These are phyloP conservation scores for Sepioteuthis lessoniana DNA, from an alignment of 2,888 invertebrate genomes.

Conservation along the genomic window DNA sequence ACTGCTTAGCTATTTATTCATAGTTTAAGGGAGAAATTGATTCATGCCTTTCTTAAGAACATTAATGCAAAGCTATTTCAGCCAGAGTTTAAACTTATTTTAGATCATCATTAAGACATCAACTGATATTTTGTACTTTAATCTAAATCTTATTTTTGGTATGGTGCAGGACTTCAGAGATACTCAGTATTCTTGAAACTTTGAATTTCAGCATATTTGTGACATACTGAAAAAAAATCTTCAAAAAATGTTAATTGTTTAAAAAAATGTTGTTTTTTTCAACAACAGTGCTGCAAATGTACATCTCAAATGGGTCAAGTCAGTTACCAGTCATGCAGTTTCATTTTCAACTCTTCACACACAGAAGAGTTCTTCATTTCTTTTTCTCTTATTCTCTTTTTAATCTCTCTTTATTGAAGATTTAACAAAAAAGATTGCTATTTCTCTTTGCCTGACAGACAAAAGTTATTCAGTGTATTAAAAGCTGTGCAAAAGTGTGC, in stretches of 20 bases:
- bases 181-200: no score
- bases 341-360: background rate
- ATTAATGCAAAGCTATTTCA: no score
- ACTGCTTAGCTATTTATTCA: no score
- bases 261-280: background rate
- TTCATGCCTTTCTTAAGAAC: no score
- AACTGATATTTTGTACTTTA: no score
- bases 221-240: background rate
- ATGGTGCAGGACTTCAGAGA: no score
- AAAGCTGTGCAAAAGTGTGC: background rate
- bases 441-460: background rate
- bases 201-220: no score
- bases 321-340: background rate
- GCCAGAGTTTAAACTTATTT: no score
- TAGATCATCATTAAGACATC: no score
- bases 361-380: background rate
- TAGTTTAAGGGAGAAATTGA: no score
- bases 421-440: background rate
- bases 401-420: background rate
- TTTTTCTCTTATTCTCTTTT: background rate
- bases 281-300: background rate
- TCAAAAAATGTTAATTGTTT: background rate
- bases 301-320: background rate
- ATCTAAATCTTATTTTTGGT: no score
- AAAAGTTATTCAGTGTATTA: background rate